Evolutionary conservation across 2,797 vertebrate genomes (phyloP).

Genomic region (Chelon auratus): DNA sequence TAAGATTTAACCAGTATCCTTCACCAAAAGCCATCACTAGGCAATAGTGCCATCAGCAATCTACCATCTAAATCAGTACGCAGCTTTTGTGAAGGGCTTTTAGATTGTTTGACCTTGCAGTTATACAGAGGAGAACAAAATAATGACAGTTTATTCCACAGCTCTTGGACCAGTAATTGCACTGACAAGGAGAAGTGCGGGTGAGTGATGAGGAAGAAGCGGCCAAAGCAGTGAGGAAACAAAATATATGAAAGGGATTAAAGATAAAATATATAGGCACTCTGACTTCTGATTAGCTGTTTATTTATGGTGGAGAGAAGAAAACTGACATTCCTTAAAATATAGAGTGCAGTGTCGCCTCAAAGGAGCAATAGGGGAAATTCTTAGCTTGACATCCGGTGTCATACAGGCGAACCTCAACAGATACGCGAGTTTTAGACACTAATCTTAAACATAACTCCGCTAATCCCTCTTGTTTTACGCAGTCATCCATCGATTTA

Average conservation of each 20-base stretch:
- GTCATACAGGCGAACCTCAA: neutral
- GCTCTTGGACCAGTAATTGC: constrained; percentile 43
- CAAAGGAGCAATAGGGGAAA: neutral
- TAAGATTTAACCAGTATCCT: constrained; percentile 47
- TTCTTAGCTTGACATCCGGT: neutral
- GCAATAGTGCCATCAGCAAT: constrained; percentile 15
- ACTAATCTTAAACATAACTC: neutral
- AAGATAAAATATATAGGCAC: constrained; percentile 6
- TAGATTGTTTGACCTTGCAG: constrained; percentile 46
- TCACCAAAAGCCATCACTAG: constrained; percentile 27
- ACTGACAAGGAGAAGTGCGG: constrained; percentile 32
- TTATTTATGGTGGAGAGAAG: neutral
- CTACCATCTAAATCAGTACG: constrained; percentile 25
- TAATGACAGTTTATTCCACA: constrained; percentile 43
- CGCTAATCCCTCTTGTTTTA: too few species aligned
- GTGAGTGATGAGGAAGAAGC: constrained; percentile 8
- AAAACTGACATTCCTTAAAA: neutral
- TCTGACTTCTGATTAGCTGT: neutral
- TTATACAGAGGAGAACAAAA: constrained; percentile 11
- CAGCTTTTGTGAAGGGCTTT: constrained; percentile 29
- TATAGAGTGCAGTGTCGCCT: neutral
- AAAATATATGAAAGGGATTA: constrained; percentile 15
- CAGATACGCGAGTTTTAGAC: neutral
- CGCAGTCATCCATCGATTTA: too few species aligned
- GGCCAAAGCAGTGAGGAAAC: neutral